phyloP scores from a whole-genome alignment of 1,140 invertebrate species.

The Spodoptera litura region DNA sequence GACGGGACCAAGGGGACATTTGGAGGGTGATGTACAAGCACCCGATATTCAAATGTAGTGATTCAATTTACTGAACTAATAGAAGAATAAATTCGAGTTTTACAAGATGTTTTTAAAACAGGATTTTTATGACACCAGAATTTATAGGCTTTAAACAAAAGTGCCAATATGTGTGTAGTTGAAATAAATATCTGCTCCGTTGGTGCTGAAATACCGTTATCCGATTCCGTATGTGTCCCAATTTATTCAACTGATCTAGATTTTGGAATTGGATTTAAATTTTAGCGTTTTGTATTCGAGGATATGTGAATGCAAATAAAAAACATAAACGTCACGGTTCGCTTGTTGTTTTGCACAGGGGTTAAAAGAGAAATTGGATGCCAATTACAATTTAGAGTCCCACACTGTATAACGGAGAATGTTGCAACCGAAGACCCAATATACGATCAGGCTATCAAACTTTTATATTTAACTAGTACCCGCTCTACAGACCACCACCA shows the following conservation, averaged over 20 bases:
- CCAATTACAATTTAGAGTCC: too few species aligned
- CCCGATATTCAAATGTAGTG: constrained; percentile 24
- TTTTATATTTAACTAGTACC: too few species aligned
- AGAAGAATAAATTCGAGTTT: neutral
- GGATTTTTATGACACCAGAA: neutral
- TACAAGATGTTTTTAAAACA: neutral
- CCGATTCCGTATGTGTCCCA: neutral
- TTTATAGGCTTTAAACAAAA: neutral
- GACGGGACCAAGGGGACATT: constrained; percentile 33
- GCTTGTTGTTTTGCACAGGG: too few species aligned
- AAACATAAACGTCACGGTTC: neutral
- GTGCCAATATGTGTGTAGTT: neutral
- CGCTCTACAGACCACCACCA: too few species aligned
- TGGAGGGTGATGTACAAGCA: constrained; percentile 19
- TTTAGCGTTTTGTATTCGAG: too few species aligned
- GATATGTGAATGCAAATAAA: too few species aligned
- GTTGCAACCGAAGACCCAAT: too few species aligned
- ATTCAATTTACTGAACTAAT: constrained; percentile 39
- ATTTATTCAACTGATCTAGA: neutral
- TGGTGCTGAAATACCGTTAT: neutral
- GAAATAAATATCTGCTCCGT: neutral
- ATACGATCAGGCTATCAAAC: too few species aligned
- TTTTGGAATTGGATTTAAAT: too few species aligned
- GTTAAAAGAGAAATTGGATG: too few species aligned
- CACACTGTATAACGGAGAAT: too few species aligned